A percentile compares a stretch with the other conserved stretches of the same genome.
Evolutionary conservation across 2,888 invertebrate genomes (phyloP).

Genomic region (Drosophila birchii): DNA sequence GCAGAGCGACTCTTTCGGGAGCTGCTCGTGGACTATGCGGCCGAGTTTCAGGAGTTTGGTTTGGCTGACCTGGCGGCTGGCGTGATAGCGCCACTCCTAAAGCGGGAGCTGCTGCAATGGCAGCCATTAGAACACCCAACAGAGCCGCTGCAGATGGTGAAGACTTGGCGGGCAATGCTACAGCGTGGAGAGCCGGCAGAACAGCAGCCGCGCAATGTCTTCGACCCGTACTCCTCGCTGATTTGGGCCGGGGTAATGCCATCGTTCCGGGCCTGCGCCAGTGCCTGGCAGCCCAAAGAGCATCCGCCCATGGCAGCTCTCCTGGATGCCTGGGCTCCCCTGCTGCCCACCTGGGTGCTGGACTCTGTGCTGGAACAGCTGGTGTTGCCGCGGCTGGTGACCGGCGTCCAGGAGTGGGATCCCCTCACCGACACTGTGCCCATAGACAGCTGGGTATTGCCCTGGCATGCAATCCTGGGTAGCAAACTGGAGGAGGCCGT

Average conservation of each 20-base stretch:
- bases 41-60: slow-evolving; percentile 94
- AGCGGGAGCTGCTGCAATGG: slow-evolving; percentile 91
- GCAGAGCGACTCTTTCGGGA: slow-evolving; percentile 84
- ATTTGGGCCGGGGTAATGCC: slow-evolving; percentile 96
- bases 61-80: slow-evolving; percentile 93
- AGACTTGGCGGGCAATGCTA: slow-evolving; percentile 90
- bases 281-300: slow-evolving; percentile 92
- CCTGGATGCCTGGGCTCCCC: slow-evolving; percentile 91
- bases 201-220: slow-evolving; percentile 81
- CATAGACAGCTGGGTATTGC: slow-evolving; percentile 98
- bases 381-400: slow-evolving; percentile 90
- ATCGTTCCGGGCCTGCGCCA: slow-evolving; percentile 88
- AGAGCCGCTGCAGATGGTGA: slow-evolving; percentile 88
- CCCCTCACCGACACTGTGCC: slow-evolving; percentile 97
- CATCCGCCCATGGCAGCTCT: slow-evolving; percentile 92
- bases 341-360: slow-evolving; percentile 93
- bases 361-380: slow-evolving; percentile 93
- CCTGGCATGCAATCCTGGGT: slow-evolving; percentile 96
- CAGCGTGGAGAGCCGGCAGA: slow-evolving; percentile 46
- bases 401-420: slow-evolving; percentile 96
- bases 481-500: slow-evolving; percentile 86
- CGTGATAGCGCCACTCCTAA: slow-evolving; percentile 93
- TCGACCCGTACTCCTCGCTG: slow-evolving; percentile 91
- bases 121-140: slow-evolving; percentile 90
- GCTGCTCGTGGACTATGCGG: slow-evolving; percentile 87